phyloP scores from a whole-genome alignment of 2,888 invertebrate genomes.

The Cyaniris semiargus region DNA sequence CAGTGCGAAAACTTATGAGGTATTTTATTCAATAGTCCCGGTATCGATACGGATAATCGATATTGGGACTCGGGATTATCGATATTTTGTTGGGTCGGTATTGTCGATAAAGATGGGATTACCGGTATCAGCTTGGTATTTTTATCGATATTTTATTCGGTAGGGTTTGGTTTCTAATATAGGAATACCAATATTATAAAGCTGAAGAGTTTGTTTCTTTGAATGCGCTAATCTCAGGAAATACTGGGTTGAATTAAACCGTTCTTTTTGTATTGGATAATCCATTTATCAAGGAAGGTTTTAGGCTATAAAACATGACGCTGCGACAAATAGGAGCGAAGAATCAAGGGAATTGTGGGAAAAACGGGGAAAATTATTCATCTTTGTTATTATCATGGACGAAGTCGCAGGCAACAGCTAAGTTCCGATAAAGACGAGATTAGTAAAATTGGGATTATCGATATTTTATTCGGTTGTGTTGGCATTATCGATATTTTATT shows the following conservation, averaged over 20 bases:
- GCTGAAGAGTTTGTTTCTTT: no score
- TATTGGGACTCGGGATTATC: constrained; percentile 21
- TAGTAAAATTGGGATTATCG: neutral
- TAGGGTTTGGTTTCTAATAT: neutral
- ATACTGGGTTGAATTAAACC: neutral
- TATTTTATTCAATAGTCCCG: constrained; percentile 48
- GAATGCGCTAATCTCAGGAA: neutral
- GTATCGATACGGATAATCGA: constrained; percentile 37
- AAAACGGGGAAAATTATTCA: no score
- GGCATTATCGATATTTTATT: no score
- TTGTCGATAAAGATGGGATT: constrained; percentile 13
- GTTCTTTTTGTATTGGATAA: no score
- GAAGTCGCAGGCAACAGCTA: neutral
- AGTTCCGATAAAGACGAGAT: neutral
- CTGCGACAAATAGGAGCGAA: no score
- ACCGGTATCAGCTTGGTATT: neutral
- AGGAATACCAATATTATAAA: no score
- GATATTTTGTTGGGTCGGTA: constrained; percentile 16
- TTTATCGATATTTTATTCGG: neutral
- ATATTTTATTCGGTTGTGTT: no score
- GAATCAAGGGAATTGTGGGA: no score
- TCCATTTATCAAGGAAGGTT: no score
- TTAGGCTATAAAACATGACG: no score
- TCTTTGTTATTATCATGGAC: no score
- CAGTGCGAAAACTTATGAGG: constrained; percentile 48